Percentiles rank a stretch among this genome's conserved stretches.
phyloP scores from a whole-genome alignment of 1,140 invertebrate genomes.

The Halictus rubicundus region DNA sequence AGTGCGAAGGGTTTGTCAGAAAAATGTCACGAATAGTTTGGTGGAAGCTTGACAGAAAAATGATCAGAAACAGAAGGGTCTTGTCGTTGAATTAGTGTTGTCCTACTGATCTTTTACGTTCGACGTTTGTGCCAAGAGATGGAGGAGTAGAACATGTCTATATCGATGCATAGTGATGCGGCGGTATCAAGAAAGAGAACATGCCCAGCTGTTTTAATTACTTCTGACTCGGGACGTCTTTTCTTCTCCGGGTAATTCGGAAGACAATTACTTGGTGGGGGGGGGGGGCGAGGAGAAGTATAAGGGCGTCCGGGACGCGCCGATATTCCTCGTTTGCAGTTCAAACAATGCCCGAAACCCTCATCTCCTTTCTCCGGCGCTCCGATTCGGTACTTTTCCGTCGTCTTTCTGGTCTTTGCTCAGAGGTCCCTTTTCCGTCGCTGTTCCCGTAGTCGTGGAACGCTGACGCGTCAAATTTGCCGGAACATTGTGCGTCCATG shows the following conservation, averaged over 20 bases:
- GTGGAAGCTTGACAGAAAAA: no score
- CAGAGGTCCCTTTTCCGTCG: conserved; percentile 14
- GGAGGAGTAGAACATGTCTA: no score
- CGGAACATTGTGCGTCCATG: conserved; percentile 32
- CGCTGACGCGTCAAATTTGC: conserved; percentile 41
- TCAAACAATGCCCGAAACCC: conserved; percentile 47
- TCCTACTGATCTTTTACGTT: no score
- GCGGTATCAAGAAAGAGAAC: not conserved
- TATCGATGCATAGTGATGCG: no score
- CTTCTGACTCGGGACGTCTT: not conserved
- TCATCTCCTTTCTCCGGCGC: conserved; percentile 18
- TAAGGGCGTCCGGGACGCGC: conserved; percentile 10
- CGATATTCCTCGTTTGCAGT: conserved; percentile 52
- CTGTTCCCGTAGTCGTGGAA: not conserved
- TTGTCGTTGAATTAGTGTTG: no score
- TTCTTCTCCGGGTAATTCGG: conserved; percentile 23
- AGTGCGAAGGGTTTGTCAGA: no score
- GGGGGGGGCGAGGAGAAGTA: not conserved
- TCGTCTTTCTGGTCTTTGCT: conserved; percentile 11
- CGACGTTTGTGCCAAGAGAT: no score
- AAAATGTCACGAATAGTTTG: no score
- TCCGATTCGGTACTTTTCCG: conserved; percentile 26
- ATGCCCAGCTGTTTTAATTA: conserved; percentile 23
- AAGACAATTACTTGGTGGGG: conserved; percentile 12
- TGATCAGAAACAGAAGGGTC: no score